Evolutionary conservation across 1,140 invertebrate species (phyloP).

Genomic region (Penaeus indicus): DNA sequence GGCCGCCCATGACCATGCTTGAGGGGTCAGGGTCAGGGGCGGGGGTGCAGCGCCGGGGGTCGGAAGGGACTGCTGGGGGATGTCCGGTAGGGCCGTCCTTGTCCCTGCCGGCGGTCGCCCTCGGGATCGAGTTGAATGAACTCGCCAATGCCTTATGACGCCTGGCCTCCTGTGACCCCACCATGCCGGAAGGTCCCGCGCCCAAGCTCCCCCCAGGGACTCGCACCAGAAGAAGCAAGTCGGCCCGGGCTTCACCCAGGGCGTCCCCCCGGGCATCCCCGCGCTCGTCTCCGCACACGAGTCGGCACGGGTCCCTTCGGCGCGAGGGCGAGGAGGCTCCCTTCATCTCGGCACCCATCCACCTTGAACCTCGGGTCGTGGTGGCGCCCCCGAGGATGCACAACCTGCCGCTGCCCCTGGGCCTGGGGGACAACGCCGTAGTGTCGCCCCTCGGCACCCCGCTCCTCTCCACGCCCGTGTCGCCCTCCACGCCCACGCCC

Average conservation of each 20-base stretch:
- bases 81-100: conserved; percentile 56
- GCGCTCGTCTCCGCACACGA: conserved; percentile 44
- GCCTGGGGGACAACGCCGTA: conserved; percentile 39
- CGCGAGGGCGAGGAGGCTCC: conserved; percentile 51
- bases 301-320: conserved; percentile 53
- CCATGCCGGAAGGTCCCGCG: conserved; percentile 56
- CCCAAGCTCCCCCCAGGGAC: conserved; percentile 47
- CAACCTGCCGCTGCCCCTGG: conserved; percentile 59
- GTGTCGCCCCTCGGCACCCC: conserved; percentile 58
- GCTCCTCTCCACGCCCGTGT: conserved; percentile 50
- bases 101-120: conserved; percentile 63
- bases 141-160: conserved; percentile 66
- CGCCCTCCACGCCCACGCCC: conserved; percentile 63
- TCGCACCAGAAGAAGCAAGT: conserved; percentile 52
- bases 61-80: conserved; percentile 35
- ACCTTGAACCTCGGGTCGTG: conserved; percentile 41
- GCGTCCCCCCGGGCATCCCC: conserved; percentile 51
- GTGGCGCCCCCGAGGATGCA: conserved; percentile 45
- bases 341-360: conserved; percentile 39
- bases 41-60: conserved; percentile 53
- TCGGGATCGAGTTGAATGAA: conserved; percentile 64
- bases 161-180: conserved; percentile 62
- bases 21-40: conserved; percentile 62
- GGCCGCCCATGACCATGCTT: conserved; percentile 62
- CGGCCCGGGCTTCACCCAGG: conserved; percentile 39